Evolutionary conservation across 92 coral and sea anemone genomes (phyloP), one percentile per base, ranked within the genome.

Genomic region (Paramuricea clavata): DNA sequence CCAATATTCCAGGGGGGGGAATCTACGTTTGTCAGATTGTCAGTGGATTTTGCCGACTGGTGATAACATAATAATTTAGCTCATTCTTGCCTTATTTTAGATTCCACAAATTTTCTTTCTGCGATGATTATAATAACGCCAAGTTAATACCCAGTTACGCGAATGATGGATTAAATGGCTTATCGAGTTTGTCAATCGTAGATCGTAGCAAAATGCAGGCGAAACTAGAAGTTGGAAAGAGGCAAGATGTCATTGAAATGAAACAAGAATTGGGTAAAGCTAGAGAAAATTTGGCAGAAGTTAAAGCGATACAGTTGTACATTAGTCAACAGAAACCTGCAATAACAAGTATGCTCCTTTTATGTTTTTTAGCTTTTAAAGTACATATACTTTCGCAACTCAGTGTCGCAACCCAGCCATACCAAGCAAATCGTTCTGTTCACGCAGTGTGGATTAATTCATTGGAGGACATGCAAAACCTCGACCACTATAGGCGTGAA

Each of bases 201-300:
- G 69, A 62, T 25, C 95, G 97, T 36, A 94, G 92, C 81, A 96
- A 96, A 2, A 95, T 93, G 98, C 95, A 95, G 0, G 89, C 97
- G 5, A 94, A 88, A 72, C 93, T 97, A 43, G 99, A 97, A 12
- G 95, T 97, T 61, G 99, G 99, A 5, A 95, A 94, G 56, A 88
- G 99, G 34, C 98, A 94, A 69, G 99, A 97, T 85, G 99, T 97
- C 30, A 93, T 97, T 49, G 91, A 92, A 0, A 69, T 97, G 59
- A 94, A 98, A 96, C 93, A 97, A 41, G 99, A 97, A 69, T 90
- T 97, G 30, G 98, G 94, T 84, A 94, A 94, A 36, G 99, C 99
- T 59, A 90, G 98, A 49, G 95, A 94, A 73, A 85, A 94, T 4
- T 44, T 97, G 68, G 99, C 99, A 21, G 99, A 97, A 92, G 91